A percentile compares a stretch with the other conserved stretches of the same genome.
Conservation (phyloP, 2,113 vertebrate genomes). For the Aegithalos caudatus region DNA sequence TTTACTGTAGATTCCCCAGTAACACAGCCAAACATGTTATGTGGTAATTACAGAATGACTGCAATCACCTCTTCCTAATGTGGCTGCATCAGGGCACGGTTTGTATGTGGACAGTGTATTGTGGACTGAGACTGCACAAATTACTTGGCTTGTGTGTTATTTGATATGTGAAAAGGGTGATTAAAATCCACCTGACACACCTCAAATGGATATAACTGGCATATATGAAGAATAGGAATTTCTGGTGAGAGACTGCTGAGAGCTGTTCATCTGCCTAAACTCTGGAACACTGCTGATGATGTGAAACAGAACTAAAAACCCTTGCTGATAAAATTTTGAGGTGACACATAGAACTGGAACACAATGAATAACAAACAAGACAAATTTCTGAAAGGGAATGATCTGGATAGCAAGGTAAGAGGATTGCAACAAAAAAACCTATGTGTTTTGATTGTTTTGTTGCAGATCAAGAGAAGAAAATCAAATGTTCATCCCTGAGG, state of each 20-base stretch:
- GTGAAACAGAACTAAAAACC: background rate
- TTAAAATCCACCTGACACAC: background rate
- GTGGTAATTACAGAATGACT: background rate
- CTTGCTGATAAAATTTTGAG: background rate
- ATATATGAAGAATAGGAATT: background rate
- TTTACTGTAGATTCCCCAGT: background rate
- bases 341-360: background rate
- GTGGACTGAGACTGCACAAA: background rate
- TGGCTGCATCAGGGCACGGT: background rate
- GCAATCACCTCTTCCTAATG: accelerated
- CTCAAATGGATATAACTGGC: background rate
- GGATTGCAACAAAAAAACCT: background rate
- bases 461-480: no score
- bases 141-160: background rate
- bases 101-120: no score
- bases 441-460: background rate
- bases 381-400: background rate
- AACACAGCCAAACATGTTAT: background rate
- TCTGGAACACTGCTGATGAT: background rate
- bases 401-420: background rate
- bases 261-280: background rate
- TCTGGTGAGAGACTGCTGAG: background rate
- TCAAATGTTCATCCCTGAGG: background rate
- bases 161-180: background rate
- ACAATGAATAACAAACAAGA: background rate